Percentiles rank a stretch among this genome's conserved stretches.
Evolutionary conservation across 2,888 invertebrate species (phyloP).

Genomic region (Thereva nobilitata): DNA sequence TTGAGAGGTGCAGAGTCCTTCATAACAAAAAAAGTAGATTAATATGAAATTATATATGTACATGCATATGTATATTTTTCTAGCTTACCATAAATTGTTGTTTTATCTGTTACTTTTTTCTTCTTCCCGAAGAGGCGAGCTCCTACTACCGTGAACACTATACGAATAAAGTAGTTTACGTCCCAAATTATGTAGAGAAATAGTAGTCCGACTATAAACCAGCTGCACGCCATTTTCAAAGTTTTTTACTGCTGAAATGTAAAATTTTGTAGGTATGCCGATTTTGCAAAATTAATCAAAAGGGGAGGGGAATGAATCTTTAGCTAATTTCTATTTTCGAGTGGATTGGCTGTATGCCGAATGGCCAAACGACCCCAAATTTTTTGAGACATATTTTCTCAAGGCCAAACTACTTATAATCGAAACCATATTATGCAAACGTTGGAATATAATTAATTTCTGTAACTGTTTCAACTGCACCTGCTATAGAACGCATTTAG

Average conservation of each 20-base stretch:
- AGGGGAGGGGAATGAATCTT: too few species aligned
- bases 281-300: too few species aligned
- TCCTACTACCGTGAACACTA: conserved; percentile 69
- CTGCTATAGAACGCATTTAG: too few species aligned
- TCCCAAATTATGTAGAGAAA: conserved; percentile 75
- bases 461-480: too few species aligned
- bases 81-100: conserved; percentile 73
- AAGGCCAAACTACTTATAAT: too few species aligned
- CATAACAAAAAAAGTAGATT: background rate
- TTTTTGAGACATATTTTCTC: too few species aligned
- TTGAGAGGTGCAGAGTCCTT: conserved; percentile 80
- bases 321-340: too few species aligned
- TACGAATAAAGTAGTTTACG: conserved; percentile 77
- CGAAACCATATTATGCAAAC: too few species aligned
- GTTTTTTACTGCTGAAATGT: background rate
- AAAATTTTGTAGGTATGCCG: background rate
- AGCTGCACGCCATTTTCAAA: conserved; percentile 45
- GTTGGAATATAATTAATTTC: too few species aligned
- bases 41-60: background rate
- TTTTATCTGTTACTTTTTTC: conserved; percentile 70
- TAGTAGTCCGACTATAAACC: conserved; percentile 49
- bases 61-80: background rate
- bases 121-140: conserved; percentile 73
- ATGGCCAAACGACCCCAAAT: too few species aligned
- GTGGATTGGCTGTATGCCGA: too few species aligned